Evolutionary conservation across 1,140 invertebrate genomes (phyloP), one percentile per base, ranked within the genome.

Genomic region (Drosophila aff.): DNA sequence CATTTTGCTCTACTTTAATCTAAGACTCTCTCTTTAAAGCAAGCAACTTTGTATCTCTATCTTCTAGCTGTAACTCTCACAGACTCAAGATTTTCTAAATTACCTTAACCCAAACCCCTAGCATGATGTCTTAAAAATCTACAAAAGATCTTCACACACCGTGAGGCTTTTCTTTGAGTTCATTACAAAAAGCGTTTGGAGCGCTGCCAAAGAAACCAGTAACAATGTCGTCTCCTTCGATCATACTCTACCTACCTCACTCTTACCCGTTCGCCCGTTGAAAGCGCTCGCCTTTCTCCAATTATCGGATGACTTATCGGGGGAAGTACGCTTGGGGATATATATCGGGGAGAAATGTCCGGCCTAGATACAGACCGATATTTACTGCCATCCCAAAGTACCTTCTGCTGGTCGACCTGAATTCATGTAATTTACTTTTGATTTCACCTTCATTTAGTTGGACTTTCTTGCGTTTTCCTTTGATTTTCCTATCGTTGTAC

Each of bases 111-210:
- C 74, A 11, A 26, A 15, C 11, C 50, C 38, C 66, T 69, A 72
- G 64, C 65, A 72, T 72, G 65, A 67, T 18, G 50, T 23, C 18
- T 23, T 21, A 9, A 10, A 55, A 23, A 55, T 23, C 13, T 21
- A 15, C 7, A 21, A 53, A 53, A 21, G 23, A 23, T 55, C 7
- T 55, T 28, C 9, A 44, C 62, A 55, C 38, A 68, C 61, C 36
- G 52, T 53, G 49, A 75, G 49, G 69, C 72, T 55, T 63, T 82
- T 87, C 77, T 81, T 69, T 89, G 59, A 81, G 66, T 53, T 49
- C 65, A 80, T 79, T 83, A 57, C 73, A 83, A 87, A 76, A 80
- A 43, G 57, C 52, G 33, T 23, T 36, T 40, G 21, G 59, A 72
- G 55, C 43, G 53, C 60, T 40, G 55, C 63, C 18, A 71, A 67